A percentile compares a stretch with the other conserved stretches of the same genome.
phyloP scores from a whole-genome alignment of 2,797 vertebrate species.

The Chiloscyllium punctatum region DNA sequence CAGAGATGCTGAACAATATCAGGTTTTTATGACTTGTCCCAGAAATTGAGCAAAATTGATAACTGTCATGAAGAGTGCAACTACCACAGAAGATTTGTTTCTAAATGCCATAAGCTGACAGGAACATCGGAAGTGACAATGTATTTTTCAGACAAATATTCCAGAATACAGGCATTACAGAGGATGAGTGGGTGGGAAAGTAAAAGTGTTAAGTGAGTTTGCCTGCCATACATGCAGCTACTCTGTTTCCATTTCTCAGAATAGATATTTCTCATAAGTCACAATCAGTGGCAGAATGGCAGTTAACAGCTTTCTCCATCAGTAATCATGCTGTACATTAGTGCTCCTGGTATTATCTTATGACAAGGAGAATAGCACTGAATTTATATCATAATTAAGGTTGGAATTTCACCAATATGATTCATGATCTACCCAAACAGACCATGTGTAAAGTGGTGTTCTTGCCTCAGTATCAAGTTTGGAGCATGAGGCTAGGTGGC shows the following conservation, averaged over 20 bases:
- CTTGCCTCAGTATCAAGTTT: neutral
- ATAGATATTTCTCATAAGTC: neutral
- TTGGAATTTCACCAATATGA: neutral
- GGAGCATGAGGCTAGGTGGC: neutral
- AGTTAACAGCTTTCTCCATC: neutral
- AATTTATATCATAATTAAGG: neutral
- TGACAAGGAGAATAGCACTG: neutral
- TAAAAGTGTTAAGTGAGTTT: neutral
- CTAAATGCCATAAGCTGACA: neutral
- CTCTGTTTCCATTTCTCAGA: neutral
- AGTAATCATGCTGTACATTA: neutral
- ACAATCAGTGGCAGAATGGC: neutral
- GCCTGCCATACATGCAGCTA: neutral
- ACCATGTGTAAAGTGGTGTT: neutral
- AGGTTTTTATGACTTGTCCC: neutral
- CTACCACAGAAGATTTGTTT: neutral
- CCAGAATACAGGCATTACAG: neutral
- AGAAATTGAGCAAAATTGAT: neutral
- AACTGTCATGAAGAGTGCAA: neutral
- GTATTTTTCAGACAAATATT: constrained; percentile 16
- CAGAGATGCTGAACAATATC: neutral
- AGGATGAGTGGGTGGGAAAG: neutral
- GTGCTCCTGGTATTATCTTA: neutral
- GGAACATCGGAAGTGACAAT: neutral
- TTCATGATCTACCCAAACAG: neutral